Percentiles rank a stretch among this genome's conserved stretches.
phyloP scores from a whole-genome alignment of 2,888 invertebrate genomes.

The Thalpophila matura region DNA sequence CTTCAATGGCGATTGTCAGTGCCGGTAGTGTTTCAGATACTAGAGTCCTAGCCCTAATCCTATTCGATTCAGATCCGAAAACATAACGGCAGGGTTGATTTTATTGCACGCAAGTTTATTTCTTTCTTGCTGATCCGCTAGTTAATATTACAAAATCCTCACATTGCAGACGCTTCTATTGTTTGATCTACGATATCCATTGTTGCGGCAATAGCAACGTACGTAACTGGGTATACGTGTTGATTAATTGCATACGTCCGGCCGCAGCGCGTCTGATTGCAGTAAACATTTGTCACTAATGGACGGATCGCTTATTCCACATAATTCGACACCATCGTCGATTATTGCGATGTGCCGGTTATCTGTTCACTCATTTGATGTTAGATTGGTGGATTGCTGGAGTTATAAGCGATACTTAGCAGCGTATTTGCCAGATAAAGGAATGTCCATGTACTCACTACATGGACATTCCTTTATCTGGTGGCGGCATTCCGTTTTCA shows the following conservation, averaged over 20 bases:
- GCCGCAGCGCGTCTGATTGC: conserved; percentile 77
- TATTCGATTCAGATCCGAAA: too few species aligned
- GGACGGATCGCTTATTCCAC: conserved; percentile 72
- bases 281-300: conserved; percentile 84
- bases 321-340: conserved; percentile 65
- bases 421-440: background rate
- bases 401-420: conserved; percentile 14
- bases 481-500: background rate
- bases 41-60: too few species aligned
- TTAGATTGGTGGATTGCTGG: conserved; percentile 35
- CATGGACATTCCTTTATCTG: background rate
- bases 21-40: too few species aligned
- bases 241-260: conserved; percentile 76
- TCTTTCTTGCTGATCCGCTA: background rate
- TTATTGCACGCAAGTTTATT: too few species aligned
- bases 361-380: conserved; percentile 60
- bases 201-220: conserved; percentile 40
- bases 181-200: conserved; percentile 54
- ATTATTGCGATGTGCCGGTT: conserved; percentile 60
- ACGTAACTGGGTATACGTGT: conserved; percentile 59
- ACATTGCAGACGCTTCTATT: conserved; percentile 41
- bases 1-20: too few species aligned
- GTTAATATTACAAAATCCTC: conserved; percentile 9
- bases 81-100: too few species aligned
- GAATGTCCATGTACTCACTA: too few species aligned